Evolutionary conservation across 2,113 vertebrate genomes (phyloP).

Genomic region (Cynopterus brachyotis): DNA sequence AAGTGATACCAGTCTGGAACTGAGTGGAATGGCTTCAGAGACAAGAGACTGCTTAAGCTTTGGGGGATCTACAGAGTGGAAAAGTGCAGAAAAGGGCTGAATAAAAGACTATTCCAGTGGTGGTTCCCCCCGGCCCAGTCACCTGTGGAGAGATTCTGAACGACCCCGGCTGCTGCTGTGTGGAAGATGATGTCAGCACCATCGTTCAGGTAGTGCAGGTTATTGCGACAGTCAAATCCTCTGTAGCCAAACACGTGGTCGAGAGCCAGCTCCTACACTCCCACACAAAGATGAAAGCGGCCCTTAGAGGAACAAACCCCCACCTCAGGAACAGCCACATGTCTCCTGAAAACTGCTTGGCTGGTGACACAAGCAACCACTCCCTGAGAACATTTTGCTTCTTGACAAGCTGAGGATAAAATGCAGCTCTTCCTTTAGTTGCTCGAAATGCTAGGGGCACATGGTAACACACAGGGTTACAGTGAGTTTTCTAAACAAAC

Average conservation of each 20-base stretch:
- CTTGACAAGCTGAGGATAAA: background rate
- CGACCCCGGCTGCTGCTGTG: constrained; percentile 91
- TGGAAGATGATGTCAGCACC: constrained; percentile 96
- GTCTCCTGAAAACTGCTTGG: accelerated
- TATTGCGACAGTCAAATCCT: constrained; percentile 97
- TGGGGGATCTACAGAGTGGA: background rate
- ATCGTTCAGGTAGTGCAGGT: constrained; percentile 98
- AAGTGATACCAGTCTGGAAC: background rate
- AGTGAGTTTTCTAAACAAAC: background rate
- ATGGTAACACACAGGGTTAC: background rate
- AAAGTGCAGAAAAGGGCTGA: accelerated
- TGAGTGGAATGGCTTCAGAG: too few relatives aligned
- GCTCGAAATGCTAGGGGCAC: accelerated
- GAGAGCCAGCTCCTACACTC: constrained; percentile 91
- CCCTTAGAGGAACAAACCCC: background rate
- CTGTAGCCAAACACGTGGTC: constrained; percentile 98
- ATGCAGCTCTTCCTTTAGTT: background rate
- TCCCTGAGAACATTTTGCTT: background rate
- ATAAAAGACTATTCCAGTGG: background rate
- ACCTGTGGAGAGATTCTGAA: constrained; percentile 96
- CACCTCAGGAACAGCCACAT: background rate
- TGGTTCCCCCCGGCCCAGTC: background rate
- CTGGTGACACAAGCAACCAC: background rate
- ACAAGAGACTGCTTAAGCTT: background rate
- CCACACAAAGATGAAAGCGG: background rate